These are phyloP conservation scores for Pheosia gnoma DNA, from an alignment of 2,888 invertebrate genomes.

Conservation along the genomic window DNA sequence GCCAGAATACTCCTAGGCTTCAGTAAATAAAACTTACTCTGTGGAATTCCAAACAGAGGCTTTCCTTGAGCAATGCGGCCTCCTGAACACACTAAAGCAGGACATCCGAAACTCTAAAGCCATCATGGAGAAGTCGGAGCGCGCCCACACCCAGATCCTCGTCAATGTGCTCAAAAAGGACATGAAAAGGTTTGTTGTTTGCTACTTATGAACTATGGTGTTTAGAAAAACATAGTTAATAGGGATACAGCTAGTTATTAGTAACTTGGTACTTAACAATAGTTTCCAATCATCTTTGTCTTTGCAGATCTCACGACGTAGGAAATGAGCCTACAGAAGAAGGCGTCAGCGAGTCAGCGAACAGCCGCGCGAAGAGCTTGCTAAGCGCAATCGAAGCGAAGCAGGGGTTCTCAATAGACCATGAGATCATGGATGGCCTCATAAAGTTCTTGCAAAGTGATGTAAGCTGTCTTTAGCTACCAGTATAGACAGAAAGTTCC, in stretches of 20 bases:
- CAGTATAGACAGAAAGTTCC: too few species aligned
- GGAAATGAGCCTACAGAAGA: not conserved
- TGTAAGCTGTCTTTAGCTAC: slow-evolving; percentile 40
- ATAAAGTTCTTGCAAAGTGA: slow-evolving; percentile 63
- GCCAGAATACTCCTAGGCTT: too few species aligned
- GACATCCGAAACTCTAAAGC: slow-evolving; percentile 53
- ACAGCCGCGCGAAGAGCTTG: slow-evolving; percentile 50
- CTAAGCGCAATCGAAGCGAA: slow-evolving; percentile 58
- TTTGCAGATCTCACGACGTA: not conserved
- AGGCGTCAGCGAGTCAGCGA: slow-evolving; percentile 19
- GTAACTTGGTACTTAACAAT: not conserved
- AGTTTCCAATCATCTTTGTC: too few species aligned
- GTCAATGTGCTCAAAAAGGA: slow-evolving; percentile 48
- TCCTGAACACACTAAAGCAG: slow-evolving; percentile 55
- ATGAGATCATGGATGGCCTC: slow-evolving; percentile 52
- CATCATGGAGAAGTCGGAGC: slow-evolving; percentile 45
- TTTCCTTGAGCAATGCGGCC: slow-evolving; percentile 59
- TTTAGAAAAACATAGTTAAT: not conserved
- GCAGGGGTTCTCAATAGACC: slow-evolving; percentile 45
- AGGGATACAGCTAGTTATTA: not conserved
- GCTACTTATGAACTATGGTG: too few species aligned
- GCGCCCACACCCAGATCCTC: slow-evolving; percentile 45
- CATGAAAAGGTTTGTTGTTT: slow-evolving; percentile 37
- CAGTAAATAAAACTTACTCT: too few species aligned
- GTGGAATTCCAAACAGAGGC: slow-evolving; percentile 44